Evolutionary conservation across 1,140 invertebrate species (phyloP).

Genomic region (Drosophila oshimai): DNA sequence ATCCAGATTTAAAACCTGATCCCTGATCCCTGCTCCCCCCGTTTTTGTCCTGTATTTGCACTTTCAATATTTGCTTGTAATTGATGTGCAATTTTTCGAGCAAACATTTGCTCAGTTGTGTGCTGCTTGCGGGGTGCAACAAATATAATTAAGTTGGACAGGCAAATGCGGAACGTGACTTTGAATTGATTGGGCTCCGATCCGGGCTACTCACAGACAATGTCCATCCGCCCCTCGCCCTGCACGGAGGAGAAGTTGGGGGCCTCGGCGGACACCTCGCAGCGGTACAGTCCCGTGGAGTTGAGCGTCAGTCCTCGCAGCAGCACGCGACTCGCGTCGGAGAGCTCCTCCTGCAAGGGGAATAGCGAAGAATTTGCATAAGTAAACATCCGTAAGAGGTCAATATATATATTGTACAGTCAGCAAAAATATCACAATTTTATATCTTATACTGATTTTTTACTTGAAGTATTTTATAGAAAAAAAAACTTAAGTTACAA

Average conservation of each 20-base stretch:
- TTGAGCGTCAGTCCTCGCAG: slow-evolving; percentile 86
- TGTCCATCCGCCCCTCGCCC: slow-evolving; percentile 87
- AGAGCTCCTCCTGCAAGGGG: slow-evolving; percentile 84
- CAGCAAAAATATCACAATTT: too few species aligned
- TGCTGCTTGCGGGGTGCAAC: slow-evolving; percentile 17
- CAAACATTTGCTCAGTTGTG: slow-evolving; percentile 46
- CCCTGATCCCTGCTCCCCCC: neutral
- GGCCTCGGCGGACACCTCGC: slow-evolving; percentile 90
- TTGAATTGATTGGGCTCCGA: slow-evolving; percentile 30
- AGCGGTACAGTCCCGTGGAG: slow-evolving; percentile 88
- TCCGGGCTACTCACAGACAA: slow-evolving; percentile 86
- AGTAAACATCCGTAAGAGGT: neutral
- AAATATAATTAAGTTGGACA: slow-evolving; percentile 33
- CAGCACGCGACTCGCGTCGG: slow-evolving; percentile 85
- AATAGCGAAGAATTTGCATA: neutral
- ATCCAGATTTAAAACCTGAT: neutral
- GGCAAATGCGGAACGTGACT: slow-evolving; percentile 37
- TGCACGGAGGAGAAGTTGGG: slow-evolving; percentile 88
- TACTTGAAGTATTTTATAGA: too few species aligned
- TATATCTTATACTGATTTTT: too few species aligned
- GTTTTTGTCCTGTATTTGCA: slow-evolving; percentile 19
- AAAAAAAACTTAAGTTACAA: too few species aligned
- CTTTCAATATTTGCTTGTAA: slow-evolving; percentile 66
- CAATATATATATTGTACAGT: neutral
- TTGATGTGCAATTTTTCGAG: slow-evolving; percentile 47